These are phyloP conservation scores for Enteromius afrohamiltoni DNA, from an alignment of 2,797 vertebrate genomes.

Conservation along the genomic window DNA sequence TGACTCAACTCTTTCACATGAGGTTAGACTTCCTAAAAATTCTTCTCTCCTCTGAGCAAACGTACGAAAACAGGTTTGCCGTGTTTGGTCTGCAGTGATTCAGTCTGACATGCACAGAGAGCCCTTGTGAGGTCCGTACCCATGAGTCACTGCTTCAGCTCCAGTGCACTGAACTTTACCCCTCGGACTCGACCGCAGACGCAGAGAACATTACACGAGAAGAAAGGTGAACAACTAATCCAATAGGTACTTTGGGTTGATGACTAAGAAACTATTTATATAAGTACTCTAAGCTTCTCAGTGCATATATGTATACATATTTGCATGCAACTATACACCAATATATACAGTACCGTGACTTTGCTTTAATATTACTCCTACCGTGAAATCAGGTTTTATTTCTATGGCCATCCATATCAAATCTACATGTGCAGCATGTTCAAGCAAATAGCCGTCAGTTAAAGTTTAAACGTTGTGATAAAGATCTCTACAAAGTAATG, in stretches of 20 bases:
- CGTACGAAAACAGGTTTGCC: slow-evolving; percentile 24
- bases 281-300: background rate
- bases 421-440: background rate
- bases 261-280: background rate
- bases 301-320: background rate
- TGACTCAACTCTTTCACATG: slow-evolving; percentile 38
- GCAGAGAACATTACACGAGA: background rate
- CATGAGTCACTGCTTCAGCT: slow-evolving; percentile 63
- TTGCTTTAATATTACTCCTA: background rate
- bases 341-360: background rate
- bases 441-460: background rate
- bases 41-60: slow-evolving; percentile 16
- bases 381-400: background rate
- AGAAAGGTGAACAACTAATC: slow-evolving; percentile 8
- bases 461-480: background rate
- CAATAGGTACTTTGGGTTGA: background rate
- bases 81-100: slow-evolving; percentile 59
- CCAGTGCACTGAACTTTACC: slow-evolving; percentile 14
- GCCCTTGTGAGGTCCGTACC: slow-evolving; percentile 48
- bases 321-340: background rate
- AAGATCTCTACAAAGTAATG: background rate
- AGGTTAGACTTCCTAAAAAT: slow-evolving; percentile 38
- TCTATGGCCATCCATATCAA: background rate
- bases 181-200: slow-evolving; percentile 13
- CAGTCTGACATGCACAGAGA: slow-evolving; percentile 59